Evolutionary conservation across 2,888 invertebrate genomes (phyloP), one percentile per base, ranked within the genome.

Genomic region (Hyalella azteca): DNA sequence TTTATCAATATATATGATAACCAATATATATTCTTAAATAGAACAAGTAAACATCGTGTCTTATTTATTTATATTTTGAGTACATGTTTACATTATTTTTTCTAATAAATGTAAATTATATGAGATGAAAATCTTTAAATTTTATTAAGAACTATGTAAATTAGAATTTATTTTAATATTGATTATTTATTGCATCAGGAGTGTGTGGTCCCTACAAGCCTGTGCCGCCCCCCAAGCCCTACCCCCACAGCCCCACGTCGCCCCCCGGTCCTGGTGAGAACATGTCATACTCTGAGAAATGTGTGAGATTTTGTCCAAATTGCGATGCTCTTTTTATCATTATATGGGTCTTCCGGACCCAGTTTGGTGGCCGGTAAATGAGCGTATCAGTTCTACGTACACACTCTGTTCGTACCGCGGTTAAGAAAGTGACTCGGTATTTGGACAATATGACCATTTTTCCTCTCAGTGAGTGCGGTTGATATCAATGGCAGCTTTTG

Each of bases 171-270:
- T n/a, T 9, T 49, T 13, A 49, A 49, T 22, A 3, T 49, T 49
- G 3, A n/a, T 49, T 49, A 15, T 49, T 3, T 9, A 7, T 54
- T 11, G 7, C 29, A 26, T 5, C 54, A 54, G 54, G 54, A 7
- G 29, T 15, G 19, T 29, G 13, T 11, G 60, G 78, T 32, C 36
- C 60, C 29, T 78, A 78, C 78, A 78, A 78, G 66, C 78, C 78
- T n/a, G 78, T 78, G 29, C 78, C 78, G 11, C 78, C 78, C 11
- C 78, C 78, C 29, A 78, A 78, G 48, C 78, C 78, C 22, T 78
- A 60, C 66, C 60, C 78, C 4, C 66, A 36, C 66, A 45, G 45
- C 45, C 15, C 45, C 45, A 11, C 45, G 9, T 11, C 66, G 19
- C 19, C 66, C 2, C 13, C 66, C 36, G 19, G 19, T 4, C 29